These are phyloP conservation scores for Micromesistius poutassou DNA, from an alignment of 2,797 vertebrate genomes.

Conservation along the genomic window DNA sequence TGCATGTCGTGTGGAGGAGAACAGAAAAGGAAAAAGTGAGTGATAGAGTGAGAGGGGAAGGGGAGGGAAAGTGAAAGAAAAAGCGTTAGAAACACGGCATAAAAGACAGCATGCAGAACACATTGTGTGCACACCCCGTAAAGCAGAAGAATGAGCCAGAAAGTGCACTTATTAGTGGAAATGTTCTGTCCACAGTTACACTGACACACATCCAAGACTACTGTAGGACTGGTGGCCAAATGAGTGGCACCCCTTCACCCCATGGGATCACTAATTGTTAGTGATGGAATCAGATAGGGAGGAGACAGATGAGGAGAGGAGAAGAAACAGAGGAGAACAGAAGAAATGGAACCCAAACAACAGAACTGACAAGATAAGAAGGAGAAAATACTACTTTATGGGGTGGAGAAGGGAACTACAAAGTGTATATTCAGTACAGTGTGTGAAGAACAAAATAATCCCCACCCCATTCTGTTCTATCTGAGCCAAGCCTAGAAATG, in stretches of 20 bases:
- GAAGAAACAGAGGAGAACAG: background rate
- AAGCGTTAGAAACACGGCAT: slow-evolving; percentile 29
- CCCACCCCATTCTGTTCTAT: background rate
- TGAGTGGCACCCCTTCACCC: slow-evolving; percentile 21
- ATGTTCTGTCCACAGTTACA: slow-evolving; percentile 20
- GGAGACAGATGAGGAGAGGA: background rate
- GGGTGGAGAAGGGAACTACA: background rate
- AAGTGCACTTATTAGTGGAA: slow-evolving; percentile 25
- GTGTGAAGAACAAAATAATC: background rate
- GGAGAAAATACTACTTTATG: background rate
- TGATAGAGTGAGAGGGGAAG: background rate
- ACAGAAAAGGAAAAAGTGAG: slow-evolving; percentile 1
- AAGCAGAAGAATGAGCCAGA: slow-evolving; percentile 16
- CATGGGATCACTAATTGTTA: slow-evolving; percentile 26
- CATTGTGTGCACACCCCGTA: background rate
- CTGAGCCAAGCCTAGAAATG: slow-evolving; percentile 4
- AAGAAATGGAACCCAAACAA: slow-evolving; percentile 7
- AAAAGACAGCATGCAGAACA: slow-evolving; percentile 30
- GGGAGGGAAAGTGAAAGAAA: slow-evolving; percentile 25
- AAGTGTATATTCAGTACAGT: background rate
- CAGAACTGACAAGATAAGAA: background rate
- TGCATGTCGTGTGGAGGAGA: background rate
- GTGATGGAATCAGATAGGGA: slow-evolving; percentile 16
- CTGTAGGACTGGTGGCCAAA: slow-evolving; percentile 11
- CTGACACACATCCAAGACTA: slow-evolving; percentile 20